Evolutionary conservation across 1,140 invertebrate genomes (phyloP), one percentile per base, ranked within the genome.

Genomic region (Drosophila serrata): DNA sequence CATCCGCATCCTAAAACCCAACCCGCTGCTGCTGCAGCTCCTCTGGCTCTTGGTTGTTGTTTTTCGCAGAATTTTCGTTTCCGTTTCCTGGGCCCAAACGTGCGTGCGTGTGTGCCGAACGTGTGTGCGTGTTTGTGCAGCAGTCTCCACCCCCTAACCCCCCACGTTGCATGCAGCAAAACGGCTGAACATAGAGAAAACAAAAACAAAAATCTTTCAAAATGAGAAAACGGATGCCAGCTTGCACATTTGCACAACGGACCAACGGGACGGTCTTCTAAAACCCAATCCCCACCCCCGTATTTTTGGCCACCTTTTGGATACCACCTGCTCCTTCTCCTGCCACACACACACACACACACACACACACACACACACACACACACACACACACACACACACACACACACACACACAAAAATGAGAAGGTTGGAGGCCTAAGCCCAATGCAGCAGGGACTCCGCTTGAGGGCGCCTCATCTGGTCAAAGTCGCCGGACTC

Each of bases 51-150:
- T 82, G 57, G 73, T 55, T 80, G 76, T 87, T 87, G 80, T 84
- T 90, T 88, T 90, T 85, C 81, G 86, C 85, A 90, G 86, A 90
- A 90, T 79, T 90, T 90, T 90, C 81, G 85, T 90, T 90, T 90
- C 85, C 85, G 85, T 90, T 90, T 90, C 85, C 85, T 90, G 85
- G 74, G 62, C 73, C 74, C 84, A 84, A 87, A 82, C 79, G 82
- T 87, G 82, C 82, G 82, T 87, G 29, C 59, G 27, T 61, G 31
- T 62, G 39, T 45, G 63, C 43, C 40, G 61, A 49, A 49, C 27
- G 48, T 49, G 48, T 49, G 29, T 64, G 39, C 40, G 46, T 53
- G 40, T 49, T 49, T 49, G 48, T 49, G 48, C 48, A 31, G 48
- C 48, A 49, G 48, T 17, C 27, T 19, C 11, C 27, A 9, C 27